Conservation (phyloP, 2,888 invertebrate genomes). For the Strigamia maritima region DNA sequence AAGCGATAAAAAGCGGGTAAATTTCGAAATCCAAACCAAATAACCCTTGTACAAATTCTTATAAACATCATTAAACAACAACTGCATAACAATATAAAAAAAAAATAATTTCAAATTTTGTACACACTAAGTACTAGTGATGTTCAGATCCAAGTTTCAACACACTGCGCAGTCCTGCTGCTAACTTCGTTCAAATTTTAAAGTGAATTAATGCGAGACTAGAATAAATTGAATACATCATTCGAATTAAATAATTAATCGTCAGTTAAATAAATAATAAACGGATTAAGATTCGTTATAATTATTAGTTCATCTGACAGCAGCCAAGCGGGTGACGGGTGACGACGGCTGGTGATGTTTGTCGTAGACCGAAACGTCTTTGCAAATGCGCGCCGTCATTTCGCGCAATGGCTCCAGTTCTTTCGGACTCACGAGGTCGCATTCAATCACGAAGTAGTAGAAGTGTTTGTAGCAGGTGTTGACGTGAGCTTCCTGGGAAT, state of each 20-base stretch:
- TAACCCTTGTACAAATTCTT: background rate
- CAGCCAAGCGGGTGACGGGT: background rate
- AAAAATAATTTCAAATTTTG: background rate
- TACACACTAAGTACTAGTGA: background rate
- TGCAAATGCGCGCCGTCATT: slow-evolving; percentile 68
- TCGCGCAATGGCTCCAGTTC: slow-evolving; percentile 80
- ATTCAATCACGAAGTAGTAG: slow-evolving; percentile 85
- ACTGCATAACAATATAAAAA: background rate
- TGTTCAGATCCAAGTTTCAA: background rate
- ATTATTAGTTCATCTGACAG: background rate
- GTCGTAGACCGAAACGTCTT: slow-evolving; percentile 40
- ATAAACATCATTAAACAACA: background rate
- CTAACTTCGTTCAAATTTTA: background rate
- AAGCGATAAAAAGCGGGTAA: background rate
- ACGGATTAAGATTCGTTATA: background rate
- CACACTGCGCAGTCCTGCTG: background rate
- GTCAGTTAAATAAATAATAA: slow-evolving; percentile 10
- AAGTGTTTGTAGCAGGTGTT: slow-evolving; percentile 94
- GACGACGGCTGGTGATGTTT: slow-evolving; percentile 14
- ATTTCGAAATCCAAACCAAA: background rate
- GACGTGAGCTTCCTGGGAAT: slow-evolving; percentile 77
- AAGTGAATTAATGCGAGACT: background rate
- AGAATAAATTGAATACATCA: background rate
- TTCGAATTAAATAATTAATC: background rate
- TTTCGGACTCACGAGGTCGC: slow-evolving; percentile 74